phyloP scores from a whole-genome alignment of 2,113 vertebrate species.

The Muscicapa adusta region DNA sequence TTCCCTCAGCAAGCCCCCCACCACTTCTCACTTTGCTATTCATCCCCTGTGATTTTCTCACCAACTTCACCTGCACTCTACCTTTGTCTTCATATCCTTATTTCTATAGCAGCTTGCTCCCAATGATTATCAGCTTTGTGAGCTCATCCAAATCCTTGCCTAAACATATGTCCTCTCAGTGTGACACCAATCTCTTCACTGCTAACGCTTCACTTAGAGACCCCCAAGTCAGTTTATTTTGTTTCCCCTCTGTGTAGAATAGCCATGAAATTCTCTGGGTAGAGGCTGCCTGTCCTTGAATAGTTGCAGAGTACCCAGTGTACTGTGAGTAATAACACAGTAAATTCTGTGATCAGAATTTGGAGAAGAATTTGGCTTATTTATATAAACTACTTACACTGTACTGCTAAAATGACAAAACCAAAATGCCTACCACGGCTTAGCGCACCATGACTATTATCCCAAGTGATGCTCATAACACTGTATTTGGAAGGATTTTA shows the following conservation, averaged over 20 bases:
- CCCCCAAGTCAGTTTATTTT: neutral
- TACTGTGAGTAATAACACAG: neutral
- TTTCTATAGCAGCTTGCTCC: neutral
- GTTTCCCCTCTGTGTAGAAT: neutral
- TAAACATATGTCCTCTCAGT: neutral
- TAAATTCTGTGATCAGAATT: neutral
- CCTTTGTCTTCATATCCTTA: neutral
- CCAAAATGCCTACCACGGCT: neutral
- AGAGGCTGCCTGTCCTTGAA: neutral
- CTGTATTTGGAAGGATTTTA: neutral
- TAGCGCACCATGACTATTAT: neutral
- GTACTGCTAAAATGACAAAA: neutral
- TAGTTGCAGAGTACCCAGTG: neutral
- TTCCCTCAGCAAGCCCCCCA: neutral
- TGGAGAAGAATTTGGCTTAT: neutral
- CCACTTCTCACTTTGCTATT: neutral
- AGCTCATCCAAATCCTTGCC: neutral
- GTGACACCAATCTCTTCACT: neutral
- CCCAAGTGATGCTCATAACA: neutral
- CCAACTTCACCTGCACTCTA: neutral
- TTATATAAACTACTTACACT: neutral
- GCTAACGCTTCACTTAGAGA: neutral
- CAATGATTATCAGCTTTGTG: neutral
- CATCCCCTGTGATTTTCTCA: neutral
- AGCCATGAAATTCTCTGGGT: neutral